Base-by-base conservation (phyloP, 2,113 vertebrate species). In the Gila orcuttii region DNA sequence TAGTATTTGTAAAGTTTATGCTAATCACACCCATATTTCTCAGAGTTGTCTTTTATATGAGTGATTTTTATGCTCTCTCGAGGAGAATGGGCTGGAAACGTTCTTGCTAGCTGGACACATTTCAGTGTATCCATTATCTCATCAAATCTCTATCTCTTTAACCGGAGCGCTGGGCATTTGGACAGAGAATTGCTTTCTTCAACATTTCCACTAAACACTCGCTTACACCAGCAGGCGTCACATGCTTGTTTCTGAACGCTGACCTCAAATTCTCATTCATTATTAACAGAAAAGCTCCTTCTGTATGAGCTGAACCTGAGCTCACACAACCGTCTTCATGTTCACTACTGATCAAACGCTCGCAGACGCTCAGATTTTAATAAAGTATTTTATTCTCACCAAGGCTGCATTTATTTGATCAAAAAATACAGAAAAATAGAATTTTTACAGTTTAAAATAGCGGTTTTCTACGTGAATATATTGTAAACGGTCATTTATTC, bases 221-320 rank as follows among this genome's bases (percentile, higher is more conserved):
- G 13, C 21, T 1, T 15, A 25, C 21, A 60, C 17, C 8, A 39
- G 31, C 33, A 25, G 57, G 10, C 57, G 11, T 59, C 33, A n/a
- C 68, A n/a, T 12, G 69, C 73, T 76, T 3, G 39, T 66, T 66
- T 50, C 62, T 69, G 80, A 69, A 52, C 7, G n/a, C 39, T n/a
- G 73, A 77, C 19, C 39, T 64, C 57, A 78, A 50, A 55, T n/a
- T 36, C 36, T 64, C 42, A 85, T 85, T 69, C 19, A 64, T 77
- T 64, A 68, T 82, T 68, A 36, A 82, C 23, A 12, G 9, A 42
- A 80, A 25, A 1, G 59, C 28, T 81, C 39, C 7, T 68, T 13
- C 64, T 9, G 19, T 21, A 8, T 23, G 10, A 33, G 64, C 62
- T 82, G 62, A 52, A 36, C 62, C 45, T 15, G 79, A 64, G 15